Conservation (phyloP, 2,797 vertebrate genomes). For the Glyptemys insculpta region DNA sequence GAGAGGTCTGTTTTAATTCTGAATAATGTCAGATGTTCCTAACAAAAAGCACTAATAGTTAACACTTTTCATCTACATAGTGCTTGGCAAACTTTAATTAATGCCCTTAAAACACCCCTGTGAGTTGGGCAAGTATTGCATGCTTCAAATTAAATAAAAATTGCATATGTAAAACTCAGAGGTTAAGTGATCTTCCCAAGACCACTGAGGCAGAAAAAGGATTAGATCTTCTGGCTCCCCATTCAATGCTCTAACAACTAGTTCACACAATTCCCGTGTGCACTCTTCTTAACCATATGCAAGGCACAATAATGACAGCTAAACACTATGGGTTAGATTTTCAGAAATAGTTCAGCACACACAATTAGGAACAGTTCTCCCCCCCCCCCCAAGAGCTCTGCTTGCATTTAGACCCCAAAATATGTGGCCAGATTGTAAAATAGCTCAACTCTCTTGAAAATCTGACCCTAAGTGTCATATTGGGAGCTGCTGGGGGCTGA, state of each 20-base stretch:
- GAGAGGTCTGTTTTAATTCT: background rate
- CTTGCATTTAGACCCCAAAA: slow-evolving; percentile 33
- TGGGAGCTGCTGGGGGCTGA: background rate
- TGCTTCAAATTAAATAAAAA: slow-evolving; percentile 4
- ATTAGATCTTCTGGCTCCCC: slow-evolving; percentile 33
- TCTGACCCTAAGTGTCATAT: background rate
- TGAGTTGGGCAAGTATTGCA: background rate
- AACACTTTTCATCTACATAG: background rate
- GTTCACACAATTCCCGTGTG: background rate
- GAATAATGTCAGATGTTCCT: background rate
- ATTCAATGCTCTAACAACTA: background rate
- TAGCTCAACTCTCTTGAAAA: background rate
- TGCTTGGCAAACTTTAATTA: slow-evolving; percentile 18
- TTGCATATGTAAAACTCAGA: slow-evolving; percentile 23
- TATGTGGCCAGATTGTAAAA: slow-evolving; percentile 12
- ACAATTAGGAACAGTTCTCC: background rate
- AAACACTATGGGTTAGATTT: background rate
- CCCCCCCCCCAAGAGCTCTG: background rate
- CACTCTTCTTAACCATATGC: background rate
- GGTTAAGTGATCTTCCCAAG: slow-evolving; percentile 10
- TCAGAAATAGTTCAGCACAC: background rate
- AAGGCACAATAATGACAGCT: background rate
- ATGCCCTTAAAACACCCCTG: background rate
- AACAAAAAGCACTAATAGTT: background rate
- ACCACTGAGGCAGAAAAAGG: background rate